Evolutionary conservation across 1,140 invertebrate genomes (phyloP).

Genomic region (Sarcophaga peregrina): DNA sequence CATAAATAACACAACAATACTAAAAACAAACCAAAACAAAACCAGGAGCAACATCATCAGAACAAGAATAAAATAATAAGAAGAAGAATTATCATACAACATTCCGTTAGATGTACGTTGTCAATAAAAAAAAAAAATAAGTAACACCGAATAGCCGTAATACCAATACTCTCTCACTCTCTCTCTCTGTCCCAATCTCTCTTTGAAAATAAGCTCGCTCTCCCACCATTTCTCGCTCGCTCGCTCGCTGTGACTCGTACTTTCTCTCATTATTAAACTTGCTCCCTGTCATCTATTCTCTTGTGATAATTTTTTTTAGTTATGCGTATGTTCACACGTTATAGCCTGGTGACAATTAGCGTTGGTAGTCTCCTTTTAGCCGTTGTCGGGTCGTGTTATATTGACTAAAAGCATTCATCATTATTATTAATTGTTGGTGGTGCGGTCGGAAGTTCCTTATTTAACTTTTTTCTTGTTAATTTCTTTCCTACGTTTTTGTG

Average conservation of each 20-base stretch:
- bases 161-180: background rate
- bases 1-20: conserved; percentile 2
- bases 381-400: conserved; percentile 32
- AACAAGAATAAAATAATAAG: background rate
- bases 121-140: background rate
- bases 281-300: background rate
- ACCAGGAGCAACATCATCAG: background rate
- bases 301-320: conserved; percentile 20
- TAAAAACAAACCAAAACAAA: conserved; percentile 32
- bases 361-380: conserved; percentile 31
- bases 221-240: background rate
- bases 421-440: background rate
- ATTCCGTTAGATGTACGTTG: conserved; percentile 4
- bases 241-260: background rate
- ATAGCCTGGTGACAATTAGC: conserved; percentile 27
- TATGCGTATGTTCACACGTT: background rate
- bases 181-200: too few species aligned
- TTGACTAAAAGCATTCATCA: background rate
- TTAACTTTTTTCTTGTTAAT: background rate
- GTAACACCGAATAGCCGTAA: background rate
- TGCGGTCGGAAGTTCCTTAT: conserved; percentile 35
- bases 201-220: background rate
- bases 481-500: background rate
- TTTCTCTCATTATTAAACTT: background rate
- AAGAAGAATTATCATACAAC: background rate